phyloP scores from a whole-genome alignment of 2,113 vertebrate genomes.

The Dromaius novaehollandiae region DNA sequence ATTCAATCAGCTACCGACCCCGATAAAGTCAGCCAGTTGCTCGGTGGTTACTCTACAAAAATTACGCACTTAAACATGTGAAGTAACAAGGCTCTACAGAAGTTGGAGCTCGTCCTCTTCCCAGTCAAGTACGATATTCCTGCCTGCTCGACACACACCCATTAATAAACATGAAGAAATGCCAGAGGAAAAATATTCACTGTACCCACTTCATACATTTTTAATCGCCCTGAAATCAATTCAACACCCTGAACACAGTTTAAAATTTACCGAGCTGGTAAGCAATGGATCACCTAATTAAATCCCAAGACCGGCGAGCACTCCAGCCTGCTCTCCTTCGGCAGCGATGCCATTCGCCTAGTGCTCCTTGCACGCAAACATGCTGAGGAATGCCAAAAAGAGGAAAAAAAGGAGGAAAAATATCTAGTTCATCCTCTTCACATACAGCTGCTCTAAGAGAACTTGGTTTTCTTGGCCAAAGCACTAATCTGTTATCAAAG shows the following conservation, averaged over 20 bases:
- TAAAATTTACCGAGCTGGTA: not conserved
- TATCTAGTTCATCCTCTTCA: not conserved
- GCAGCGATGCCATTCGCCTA: not conserved
- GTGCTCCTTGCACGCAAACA: accelerated
- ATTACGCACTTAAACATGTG: not conserved
- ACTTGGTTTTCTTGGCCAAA: not conserved
- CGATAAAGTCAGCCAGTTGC: not conserved
- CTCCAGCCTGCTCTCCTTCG: not conserved
- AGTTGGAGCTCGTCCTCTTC: conserved; percentile 24
- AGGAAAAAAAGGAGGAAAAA: not conserved
- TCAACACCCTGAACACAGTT: conserved; percentile 17
- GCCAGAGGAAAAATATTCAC: conserved; percentile 49
- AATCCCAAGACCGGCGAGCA: not conserved
- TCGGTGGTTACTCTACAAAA: not conserved
- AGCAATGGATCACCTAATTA: conserved; percentile 19
- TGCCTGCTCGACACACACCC: not conserved
- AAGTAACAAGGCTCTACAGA: not conserved
- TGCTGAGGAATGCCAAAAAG: not conserved
- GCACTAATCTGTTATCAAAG: not conserved
- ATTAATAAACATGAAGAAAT: conserved; percentile 62
- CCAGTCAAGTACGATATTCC: conserved; percentile 9
- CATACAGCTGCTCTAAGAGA: not conserved
- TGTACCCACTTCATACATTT: conserved; percentile 55
- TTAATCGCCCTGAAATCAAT: conserved; percentile 53
- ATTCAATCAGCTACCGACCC: not conserved